Evolutionary conservation across 2,113 vertebrate genomes (phyloP).

Genomic region (Pygoscelis antarcticus): DNA sequence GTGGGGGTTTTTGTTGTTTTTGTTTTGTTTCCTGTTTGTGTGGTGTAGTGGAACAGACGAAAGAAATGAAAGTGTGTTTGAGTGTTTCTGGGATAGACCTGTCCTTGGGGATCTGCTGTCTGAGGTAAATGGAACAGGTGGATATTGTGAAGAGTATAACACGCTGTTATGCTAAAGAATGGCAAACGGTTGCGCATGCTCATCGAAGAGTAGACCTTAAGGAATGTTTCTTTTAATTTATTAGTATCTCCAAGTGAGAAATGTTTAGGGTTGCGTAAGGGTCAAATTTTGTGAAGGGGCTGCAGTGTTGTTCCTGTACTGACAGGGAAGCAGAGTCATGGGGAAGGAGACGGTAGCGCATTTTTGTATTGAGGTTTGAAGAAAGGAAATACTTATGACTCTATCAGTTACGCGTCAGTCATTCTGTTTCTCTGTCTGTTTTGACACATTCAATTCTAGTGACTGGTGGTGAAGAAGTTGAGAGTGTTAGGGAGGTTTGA

Average conservation of each 20-base stretch:
- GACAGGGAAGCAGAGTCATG: background rate
- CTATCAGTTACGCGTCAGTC: slow-evolving; percentile 23
- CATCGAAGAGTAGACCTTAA: background rate
- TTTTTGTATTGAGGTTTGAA: background rate
- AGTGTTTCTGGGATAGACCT: fast-evolving
- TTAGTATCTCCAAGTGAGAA: background rate
- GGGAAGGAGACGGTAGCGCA: background rate
- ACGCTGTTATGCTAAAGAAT: background rate
- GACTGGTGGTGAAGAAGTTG: background rate
- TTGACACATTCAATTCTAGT: background rate
- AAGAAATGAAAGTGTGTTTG: background rate
- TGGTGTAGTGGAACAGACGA: background rate
- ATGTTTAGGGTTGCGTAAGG: background rate
- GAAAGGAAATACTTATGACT: slow-evolving; percentile 2
- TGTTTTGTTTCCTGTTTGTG: background rate
- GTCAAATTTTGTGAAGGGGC: fast-evolving
- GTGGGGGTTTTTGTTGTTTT: background rate
- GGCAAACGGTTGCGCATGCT: background rate
- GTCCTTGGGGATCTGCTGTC: no score
- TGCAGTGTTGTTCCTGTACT: background rate
- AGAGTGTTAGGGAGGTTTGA: background rate
- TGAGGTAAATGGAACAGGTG: fast-evolving
- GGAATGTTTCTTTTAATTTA: background rate
- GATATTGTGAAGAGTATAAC: fast-evolving
- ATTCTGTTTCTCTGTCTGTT: background rate